phyloP scores from a whole-genome alignment of 2,888 invertebrate genomes.

The Caradrina clavipalpis region DNA sequence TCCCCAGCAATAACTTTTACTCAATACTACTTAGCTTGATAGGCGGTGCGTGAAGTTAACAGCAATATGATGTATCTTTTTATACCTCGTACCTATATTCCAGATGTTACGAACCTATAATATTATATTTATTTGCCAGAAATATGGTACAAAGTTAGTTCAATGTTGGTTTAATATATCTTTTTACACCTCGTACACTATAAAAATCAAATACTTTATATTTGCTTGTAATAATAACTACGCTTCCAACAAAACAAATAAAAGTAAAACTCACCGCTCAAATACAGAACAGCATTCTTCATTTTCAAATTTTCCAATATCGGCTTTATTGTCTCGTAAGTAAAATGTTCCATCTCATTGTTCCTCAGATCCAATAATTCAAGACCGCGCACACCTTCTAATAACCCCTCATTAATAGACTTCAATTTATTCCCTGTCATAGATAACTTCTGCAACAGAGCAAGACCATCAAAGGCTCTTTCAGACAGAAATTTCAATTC shows the following conservation, averaged over 20 bases:
- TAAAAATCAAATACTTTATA: background rate
- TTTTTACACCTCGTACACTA: background rate
- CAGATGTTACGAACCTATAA: too few species aligned
- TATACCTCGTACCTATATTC: too few species aligned
- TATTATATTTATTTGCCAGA: too few species aligned
- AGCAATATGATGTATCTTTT: too few species aligned
- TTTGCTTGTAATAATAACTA: conserved; percentile 6
- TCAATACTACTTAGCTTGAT: too few species aligned
- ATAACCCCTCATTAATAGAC: conserved; percentile 93
- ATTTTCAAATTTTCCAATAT: conserved; percentile 94
- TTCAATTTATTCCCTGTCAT: conserved; percentile 95
- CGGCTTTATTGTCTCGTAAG: conserved; percentile 94
- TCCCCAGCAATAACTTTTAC: too few species aligned
- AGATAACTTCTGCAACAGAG: conserved; percentile 93
- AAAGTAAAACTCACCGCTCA: conserved; percentile 81
- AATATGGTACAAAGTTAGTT: too few species aligned
- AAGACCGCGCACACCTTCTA: conserved; percentile 94
- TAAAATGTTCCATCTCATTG: conserved; percentile 94
- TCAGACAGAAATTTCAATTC: conserved; percentile 94
- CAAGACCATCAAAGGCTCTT: conserved; percentile 94
- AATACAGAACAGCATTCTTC: conserved; percentile 85
- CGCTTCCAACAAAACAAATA: background rate
- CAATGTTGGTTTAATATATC: too few species aligned
- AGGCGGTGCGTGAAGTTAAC: too few species aligned
- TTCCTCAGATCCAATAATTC: conserved; percentile 94